Evolutionary conservation across 1,140 invertebrate species (phyloP).

Genomic region (Pogonus chalceus): DNA sequence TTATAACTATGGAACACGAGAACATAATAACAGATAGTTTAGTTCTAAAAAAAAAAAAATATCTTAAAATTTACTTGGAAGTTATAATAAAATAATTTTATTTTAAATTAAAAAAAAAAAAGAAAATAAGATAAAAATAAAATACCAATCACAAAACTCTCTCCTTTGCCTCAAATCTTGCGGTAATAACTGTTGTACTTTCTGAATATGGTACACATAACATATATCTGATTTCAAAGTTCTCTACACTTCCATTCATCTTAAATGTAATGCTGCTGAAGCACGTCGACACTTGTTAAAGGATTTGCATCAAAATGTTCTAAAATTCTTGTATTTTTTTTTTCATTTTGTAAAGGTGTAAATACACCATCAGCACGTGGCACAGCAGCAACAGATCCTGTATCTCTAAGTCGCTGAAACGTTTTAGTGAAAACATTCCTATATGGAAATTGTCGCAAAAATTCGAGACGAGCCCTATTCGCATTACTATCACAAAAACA

Average conservation of each 20-base stretch:
- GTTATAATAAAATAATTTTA: no score
- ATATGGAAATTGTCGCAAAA: background rate
- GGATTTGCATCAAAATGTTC: background rate
- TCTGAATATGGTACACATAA: background rate
- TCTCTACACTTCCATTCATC: background rate
- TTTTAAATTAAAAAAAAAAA: no score
- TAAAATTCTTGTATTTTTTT: background rate
- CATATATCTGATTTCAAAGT: background rate
- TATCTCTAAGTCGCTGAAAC: background rate
- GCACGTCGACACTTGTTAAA: background rate
- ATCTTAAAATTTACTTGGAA: no score
- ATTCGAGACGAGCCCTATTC: background rate
- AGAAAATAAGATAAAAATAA: no score
- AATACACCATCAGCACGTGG: background rate
- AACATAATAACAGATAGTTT: no score
- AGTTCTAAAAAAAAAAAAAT: no score
- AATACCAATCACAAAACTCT: background rate
- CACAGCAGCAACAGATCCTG: background rate
- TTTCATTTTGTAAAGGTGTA: background rate
- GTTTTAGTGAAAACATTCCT: background rate
- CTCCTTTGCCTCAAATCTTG: background rate
- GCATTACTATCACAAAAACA: background rate
- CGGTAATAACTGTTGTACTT: background rate
- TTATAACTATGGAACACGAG: no score
- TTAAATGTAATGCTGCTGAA: background rate